Conservation (phyloP, 2,888 invertebrate species). For the Cacoxenus indagator region DNA sequence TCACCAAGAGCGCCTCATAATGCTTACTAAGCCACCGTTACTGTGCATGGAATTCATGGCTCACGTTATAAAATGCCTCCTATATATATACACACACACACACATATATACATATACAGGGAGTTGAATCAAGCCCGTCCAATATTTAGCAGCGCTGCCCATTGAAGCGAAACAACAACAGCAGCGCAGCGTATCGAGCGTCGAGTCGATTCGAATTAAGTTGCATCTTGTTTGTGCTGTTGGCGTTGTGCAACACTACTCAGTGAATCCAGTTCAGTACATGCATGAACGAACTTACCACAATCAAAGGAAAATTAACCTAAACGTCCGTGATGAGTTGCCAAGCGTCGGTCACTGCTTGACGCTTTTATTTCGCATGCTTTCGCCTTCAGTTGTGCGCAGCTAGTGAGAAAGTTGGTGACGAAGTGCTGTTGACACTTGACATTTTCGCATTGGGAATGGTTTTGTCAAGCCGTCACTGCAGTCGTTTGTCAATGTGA, state of each 20-base stretch:
- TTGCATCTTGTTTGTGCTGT: neutral
- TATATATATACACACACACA: too few species aligned
- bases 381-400: neutral
- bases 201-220: neutral
- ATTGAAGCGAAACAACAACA: conserved; percentile 49
- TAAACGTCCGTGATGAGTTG: conserved; percentile 56
- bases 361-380: too few species aligned
- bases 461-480: neutral
- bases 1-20: too few species aligned
- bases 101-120: too few species aligned
- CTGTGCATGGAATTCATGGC: too few species aligned
- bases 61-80: too few species aligned
- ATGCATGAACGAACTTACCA: conserved; percentile 66
- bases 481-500: neutral
- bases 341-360: conserved; percentile 22
- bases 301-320: conserved; percentile 67
- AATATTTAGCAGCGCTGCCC: conserved; percentile 43
- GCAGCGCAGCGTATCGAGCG: conserved; percentile 36
- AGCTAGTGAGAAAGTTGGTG: neutral
- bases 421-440: conserved; percentile 22
- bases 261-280: conserved; percentile 54
- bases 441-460: neutral
- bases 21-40: too few species aligned
- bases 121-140: too few species aligned
- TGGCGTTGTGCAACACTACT: too few species aligned